A percentile compares a stretch with the other conserved stretches of the same genome.
These are phyloP conservation scores for Cydia amplana DNA, from an alignment of 1,140 invertebrate species.

Conservation along the genomic window DNA sequence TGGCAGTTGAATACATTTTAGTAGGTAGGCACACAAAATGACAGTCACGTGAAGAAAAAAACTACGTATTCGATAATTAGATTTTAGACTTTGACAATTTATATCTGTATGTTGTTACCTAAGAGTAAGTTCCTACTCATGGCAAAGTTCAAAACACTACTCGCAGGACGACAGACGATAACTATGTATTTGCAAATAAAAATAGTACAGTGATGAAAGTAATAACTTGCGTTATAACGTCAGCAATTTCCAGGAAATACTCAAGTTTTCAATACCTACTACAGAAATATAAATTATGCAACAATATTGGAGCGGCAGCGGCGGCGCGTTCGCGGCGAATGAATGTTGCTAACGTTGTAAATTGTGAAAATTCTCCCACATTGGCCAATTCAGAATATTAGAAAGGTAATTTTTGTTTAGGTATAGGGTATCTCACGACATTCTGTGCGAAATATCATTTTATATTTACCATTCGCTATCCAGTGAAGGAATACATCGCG, in stretches of 20 bases:
- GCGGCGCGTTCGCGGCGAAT: conserved; percentile 1
- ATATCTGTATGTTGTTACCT: no score
- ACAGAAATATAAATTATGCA: conserved; percentile 6
- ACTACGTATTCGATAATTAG: no score
- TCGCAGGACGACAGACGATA: background rate
- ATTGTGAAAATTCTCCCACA: background rate
- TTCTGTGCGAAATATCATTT: no score
- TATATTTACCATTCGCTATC: no score
- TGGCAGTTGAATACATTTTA: no score
- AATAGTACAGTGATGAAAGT: background rate
- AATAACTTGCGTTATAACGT: conserved; percentile 8
- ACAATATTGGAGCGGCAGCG: background rate
- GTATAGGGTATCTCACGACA: background rate
- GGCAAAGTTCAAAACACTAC: background rate
- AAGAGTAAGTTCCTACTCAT: background rate
- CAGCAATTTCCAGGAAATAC: conserved; percentile 5
- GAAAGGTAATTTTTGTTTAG: background rate
- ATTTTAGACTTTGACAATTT: no score
- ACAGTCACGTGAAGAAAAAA: no score
- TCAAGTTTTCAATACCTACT: background rate
- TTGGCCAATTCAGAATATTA: background rate
- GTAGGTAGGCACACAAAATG: no score
- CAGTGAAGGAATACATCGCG: no score
- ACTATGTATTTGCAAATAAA: background rate
- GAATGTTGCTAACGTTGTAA: background rate